Percentiles rank a stretch among this genome's conserved stretches.
Evolutionary conservation across 37 sponge, comb jelly and placozoan species (phyloP).

Genomic region (Aplysina aerophoba): DNA sequence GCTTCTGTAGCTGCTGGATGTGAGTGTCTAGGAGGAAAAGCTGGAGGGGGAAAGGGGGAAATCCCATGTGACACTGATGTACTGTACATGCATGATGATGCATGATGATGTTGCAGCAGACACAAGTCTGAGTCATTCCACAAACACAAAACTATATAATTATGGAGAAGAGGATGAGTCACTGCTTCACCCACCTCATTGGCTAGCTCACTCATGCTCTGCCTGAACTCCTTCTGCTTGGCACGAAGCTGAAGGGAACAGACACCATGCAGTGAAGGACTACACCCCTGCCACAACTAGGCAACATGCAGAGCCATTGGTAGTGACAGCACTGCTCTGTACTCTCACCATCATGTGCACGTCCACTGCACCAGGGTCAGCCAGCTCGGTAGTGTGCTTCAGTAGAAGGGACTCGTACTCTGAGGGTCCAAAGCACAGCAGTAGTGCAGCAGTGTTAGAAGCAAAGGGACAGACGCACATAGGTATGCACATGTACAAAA

Average conservation of each 20-base stretch:
- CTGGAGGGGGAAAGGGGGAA: conserved; percentile 21
- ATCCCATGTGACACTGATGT: neutral
- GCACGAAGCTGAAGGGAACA: neutral
- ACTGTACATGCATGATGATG: neutral
- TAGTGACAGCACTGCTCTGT: too few relatives aligned
- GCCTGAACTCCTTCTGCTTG: conserved; percentile 37
- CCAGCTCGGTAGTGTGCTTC: neutral
- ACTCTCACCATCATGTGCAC: conserved; percentile 27
- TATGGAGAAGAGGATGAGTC: too few relatives aligned
- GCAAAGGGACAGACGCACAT: neutral
- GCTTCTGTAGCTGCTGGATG: neutral
- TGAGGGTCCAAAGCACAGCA: neutral
- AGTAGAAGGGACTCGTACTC: conserved; percentile 15
- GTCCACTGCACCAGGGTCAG: conserved; percentile 13
- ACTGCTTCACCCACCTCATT: conserved; percentile 41
- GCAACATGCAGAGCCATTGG: too few relatives aligned
- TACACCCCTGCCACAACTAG: too few relatives aligned
- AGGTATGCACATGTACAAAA: neutral
- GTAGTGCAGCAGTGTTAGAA: too few relatives aligned
- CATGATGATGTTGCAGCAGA: neutral
- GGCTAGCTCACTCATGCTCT: conserved; percentile 50
- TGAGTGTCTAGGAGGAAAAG: conserved; percentile 54
- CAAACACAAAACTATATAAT: too few relatives aligned
- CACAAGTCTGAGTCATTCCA: too few relatives aligned
- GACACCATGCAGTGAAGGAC: too few relatives aligned